Evolutionary conservation across 2,888 invertebrate species (phyloP).

Genomic region (Lottia gigantea): DNA sequence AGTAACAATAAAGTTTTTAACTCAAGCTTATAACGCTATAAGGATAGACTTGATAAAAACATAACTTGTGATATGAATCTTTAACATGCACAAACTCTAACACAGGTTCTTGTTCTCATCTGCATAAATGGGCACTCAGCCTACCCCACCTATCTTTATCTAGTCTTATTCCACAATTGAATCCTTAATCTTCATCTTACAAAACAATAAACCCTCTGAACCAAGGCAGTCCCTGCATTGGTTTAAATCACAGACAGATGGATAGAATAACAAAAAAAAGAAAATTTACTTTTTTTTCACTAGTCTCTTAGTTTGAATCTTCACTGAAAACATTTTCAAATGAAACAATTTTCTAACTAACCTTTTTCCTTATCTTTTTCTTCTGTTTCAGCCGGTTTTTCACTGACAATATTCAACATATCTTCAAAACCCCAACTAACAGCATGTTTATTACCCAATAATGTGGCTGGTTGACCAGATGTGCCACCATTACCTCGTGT

Average conservation of each 20-base stretch:
- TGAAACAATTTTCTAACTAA: constrained; percentile 14
- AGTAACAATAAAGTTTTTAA: no score
- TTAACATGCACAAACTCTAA: neutral
- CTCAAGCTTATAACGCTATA: no score
- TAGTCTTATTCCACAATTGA: neutral
- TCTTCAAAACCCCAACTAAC: constrained; percentile 66
- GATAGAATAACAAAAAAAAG: no score
- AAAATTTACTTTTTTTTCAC: no score
- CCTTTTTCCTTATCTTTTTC: constrained; percentile 51
- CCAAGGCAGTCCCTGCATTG: no score
- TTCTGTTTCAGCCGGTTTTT: constrained; percentile 34
- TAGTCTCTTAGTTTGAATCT: no score
- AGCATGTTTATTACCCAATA: constrained; percentile 59
- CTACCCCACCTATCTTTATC: no score
- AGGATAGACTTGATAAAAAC: neutral
- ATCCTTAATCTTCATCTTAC: constrained; percentile 7
- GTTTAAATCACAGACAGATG: no score
- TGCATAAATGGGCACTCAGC: neutral
- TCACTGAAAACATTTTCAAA: no score
- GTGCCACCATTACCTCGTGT: constrained; percentile 57
- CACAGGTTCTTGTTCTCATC: neutral
- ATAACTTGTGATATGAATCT: neutral
- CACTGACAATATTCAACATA: constrained; percentile 43
- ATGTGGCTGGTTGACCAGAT: constrained; percentile 53
- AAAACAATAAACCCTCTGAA: no score